Percentiles rank a stretch among this genome's conserved stretches.
These are phyloP conservation scores for Ellobius talpinus DNA, from an alignment of 2,113 vertebrate species.

Conservation along the genomic window DNA sequence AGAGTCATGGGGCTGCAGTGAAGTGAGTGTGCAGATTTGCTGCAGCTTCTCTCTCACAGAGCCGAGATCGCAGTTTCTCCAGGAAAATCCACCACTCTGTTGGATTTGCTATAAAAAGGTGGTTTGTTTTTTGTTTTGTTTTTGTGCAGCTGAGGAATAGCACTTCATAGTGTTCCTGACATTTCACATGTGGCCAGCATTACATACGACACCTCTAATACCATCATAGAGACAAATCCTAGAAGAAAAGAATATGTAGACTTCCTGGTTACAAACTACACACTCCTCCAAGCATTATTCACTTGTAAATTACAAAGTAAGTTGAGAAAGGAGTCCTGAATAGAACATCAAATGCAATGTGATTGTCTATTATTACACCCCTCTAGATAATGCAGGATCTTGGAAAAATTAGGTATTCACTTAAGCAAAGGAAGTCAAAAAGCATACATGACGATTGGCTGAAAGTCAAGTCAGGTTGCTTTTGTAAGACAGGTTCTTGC, in stretches of 20 bases:
- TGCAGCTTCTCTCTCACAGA: constrained; percentile 32
- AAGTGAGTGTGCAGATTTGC: constrained; percentile 34
- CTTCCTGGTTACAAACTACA: constrained; percentile 61
- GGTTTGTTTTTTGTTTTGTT: too few relatives aligned
- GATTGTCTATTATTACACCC: constrained; percentile 28
- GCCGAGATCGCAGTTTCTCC: constrained; percentile 51
- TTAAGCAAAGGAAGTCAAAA: not conserved
- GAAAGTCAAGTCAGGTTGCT: constrained; percentile 15
- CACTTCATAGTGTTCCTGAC: constrained; percentile 38
- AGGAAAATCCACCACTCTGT: not conserved
- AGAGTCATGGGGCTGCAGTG: not conserved
- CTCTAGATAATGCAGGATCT: constrained; percentile 29
- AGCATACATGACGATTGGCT: not conserved
- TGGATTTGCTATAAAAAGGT: constrained; percentile 59
- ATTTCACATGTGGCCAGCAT: constrained; percentile 72
- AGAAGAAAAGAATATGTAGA: constrained; percentile 58
- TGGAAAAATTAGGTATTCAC: constrained; percentile 20
- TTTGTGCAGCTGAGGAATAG: constrained; percentile 62
- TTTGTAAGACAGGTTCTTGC: not conserved
- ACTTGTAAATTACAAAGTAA: constrained; percentile 71
- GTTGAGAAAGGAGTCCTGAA: constrained; percentile 69
- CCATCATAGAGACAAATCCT: constrained; percentile 71
- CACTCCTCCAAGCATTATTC: constrained; percentile 4
- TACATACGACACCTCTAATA: constrained; percentile 78
- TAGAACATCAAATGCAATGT: constrained; percentile 73